Base-by-base conservation (phyloP, 1,140 invertebrate genomes). In the Branchinecta lindahli region DNA sequence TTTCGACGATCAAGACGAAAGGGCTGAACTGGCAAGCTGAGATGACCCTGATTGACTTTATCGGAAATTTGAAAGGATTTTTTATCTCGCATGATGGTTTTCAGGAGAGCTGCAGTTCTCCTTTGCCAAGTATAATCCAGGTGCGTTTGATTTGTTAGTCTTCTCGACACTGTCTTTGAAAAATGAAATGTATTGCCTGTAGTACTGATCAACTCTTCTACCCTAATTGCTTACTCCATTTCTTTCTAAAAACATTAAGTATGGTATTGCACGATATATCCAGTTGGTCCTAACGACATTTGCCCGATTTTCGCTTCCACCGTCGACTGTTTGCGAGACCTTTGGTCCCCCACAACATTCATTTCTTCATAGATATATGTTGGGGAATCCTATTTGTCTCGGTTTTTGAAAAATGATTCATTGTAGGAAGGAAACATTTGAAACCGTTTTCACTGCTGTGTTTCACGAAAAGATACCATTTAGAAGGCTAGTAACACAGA, bases 231-330 rank as follows among this genome's bases (percentile, higher is more conserved):
- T 72, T 45, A n/a, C n/a, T n/a, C n/a, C 73, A 71, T 70, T 69
- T 71, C 73, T 75, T 74, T 69, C 73, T 82, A 83, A 33, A 33
- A 33, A n/a, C 75, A 83, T 66, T 84, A 82, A 78, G 87, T 90
- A 77, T 83, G 90, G 68, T 75, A 89, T n/a, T 78, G 85, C 47
- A 79, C 88, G 15, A 85, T 86, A 65, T 87, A 85, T 75, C 82
- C 83, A 73, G 88, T 87, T 3, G 76, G 79, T 61, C 76, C 89
- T 45, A 83, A 82, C 68, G 85, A 85, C n/a, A 21, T 85, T 77
- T 79, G 83, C 66, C 82, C 89, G 44, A 85, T 83, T 83, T 15
- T 78, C 80, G 46, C 82, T 80, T 10, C 85, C 85, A 73, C n/a
- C n/a, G n/a, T n/a, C n/a, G n/a, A n/a, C n/a, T n/a, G n/a, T n/a